Conservation (phyloP, 2,888 invertebrate genomes). For the Alsophila aescularia region DNA sequence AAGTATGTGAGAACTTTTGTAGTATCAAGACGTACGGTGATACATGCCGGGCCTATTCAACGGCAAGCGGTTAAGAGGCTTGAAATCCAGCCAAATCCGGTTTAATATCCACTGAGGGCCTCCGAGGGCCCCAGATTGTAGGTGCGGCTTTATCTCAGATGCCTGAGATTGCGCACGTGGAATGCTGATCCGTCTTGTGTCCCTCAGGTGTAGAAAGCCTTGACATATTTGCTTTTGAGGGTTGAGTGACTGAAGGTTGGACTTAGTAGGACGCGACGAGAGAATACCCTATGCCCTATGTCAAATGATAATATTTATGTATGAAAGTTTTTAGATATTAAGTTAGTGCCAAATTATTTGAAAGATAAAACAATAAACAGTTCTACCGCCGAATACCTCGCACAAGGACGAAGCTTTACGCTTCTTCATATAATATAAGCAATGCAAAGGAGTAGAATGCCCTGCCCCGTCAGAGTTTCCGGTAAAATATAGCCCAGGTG, state of each 20-base stretch:
- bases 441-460: too few species aligned
- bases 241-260: background rate
- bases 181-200: conserved; percentile 28
- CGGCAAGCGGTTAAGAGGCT: conserved; percentile 11
- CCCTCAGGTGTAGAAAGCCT: conserved; percentile 6
- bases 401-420: too few species aligned
- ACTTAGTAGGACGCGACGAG: background rate
- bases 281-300: too few species aligned
- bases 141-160: conserved; percentile 29
- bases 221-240: conserved; percentile 16
- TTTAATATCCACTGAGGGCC: conserved; percentile 21
- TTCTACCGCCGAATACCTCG: too few species aligned
- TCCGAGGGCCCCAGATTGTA: conserved; percentile 27
- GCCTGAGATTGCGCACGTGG: conserved; percentile 35
- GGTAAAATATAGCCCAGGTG: too few species aligned
- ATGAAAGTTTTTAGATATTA: too few species aligned
- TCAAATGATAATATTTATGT: too few species aligned
- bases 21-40: background rate
- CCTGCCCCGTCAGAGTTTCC: too few species aligned
- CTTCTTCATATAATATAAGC: too few species aligned
- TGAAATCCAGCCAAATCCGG: conserved; percentile 22
- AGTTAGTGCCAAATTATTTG: too few species aligned
- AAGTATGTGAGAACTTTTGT: background rate
- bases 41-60: conserved; percentile 9
- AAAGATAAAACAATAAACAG: too few species aligned